phyloP scores from a whole-genome alignment of 2,113 vertebrate species.

The Spizaetus ornatus region DNA sequence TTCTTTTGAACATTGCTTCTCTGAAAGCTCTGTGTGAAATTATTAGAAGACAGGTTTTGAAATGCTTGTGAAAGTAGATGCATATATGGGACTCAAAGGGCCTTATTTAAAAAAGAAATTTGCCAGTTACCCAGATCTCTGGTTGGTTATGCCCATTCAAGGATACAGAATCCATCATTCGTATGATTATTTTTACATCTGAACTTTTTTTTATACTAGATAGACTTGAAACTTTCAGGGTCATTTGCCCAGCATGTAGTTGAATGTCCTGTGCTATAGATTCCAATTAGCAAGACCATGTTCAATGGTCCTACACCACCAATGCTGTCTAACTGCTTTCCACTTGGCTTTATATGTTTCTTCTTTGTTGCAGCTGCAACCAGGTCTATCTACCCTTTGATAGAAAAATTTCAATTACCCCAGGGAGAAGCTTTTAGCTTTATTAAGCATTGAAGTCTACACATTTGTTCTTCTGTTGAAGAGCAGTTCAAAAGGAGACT shows the following conservation, averaged over 20 bases:
- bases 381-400: constrained; percentile 77
- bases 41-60: constrained; percentile 79
- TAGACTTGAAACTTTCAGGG: constrained; percentile 81
- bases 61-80: constrained; percentile 77
- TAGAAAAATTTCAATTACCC: constrained; percentile 79
- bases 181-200: constrained; percentile 82
- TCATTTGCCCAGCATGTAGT: constrained; percentile 82
- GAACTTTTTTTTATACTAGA: constrained; percentile 75
- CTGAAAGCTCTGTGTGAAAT: constrained; percentile 80
- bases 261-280: constrained; percentile 79
- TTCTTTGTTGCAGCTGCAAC: constrained; percentile 79
- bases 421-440: constrained; percentile 81
- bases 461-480: constrained; percentile 78
- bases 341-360: constrained; percentile 79
- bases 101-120: constrained; percentile 80
- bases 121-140: constrained; percentile 72
- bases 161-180: constrained; percentile 72
- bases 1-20: constrained; percentile 74
- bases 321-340: constrained; percentile 77
- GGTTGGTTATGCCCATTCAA: constrained; percentile 76
- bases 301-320: constrained; percentile 77
- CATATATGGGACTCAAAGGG: constrained; percentile 78
- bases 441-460: constrained; percentile 82
- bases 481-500: constrained; percentile 74
- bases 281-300: constrained; percentile 80